A percentile compares a stretch with the other conserved stretches of the same genome.
These are phyloP conservation scores for Oreocharis arfaki DNA, from an alignment of 2,113 vertebrate genomes.

Conservation along the genomic window DNA sequence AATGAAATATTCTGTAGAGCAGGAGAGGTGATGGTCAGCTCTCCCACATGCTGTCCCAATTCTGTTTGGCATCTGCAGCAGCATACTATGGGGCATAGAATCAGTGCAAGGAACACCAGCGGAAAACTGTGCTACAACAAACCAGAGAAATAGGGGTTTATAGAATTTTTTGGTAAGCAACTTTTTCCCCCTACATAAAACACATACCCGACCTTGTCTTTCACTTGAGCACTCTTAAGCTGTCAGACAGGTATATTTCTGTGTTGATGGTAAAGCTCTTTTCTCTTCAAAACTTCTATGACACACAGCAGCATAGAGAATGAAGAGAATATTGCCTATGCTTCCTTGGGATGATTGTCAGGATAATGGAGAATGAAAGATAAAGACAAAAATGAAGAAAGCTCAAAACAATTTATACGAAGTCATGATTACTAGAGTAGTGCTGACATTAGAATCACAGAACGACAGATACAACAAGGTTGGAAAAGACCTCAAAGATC, in stretches of 20 bases:
- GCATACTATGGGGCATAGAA: neutral
- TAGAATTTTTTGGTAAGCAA: neutral
- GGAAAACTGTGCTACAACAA: neutral
- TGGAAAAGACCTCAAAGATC: neutral
- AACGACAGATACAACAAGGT: neutral
- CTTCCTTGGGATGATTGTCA: neutral
- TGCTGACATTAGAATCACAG: neutral
- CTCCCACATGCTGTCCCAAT: neutral
- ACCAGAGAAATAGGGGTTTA: neutral
- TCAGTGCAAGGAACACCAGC: neutral
- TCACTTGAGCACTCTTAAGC: neutral
- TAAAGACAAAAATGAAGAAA: neutral
- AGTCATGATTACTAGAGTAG: neutral
- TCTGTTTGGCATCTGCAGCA: neutral
- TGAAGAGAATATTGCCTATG: neutral
- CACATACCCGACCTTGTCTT: neutral
- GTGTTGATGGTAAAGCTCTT: neutral
- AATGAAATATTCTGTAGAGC: neutral
- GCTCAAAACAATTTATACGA: neutral
- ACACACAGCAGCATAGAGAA: neutral
- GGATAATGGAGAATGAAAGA: neutral
- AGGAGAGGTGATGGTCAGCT: neutral
- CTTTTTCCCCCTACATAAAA: neutral
- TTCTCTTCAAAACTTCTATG: neutral
- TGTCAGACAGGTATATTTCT: neutral